Conservation (phyloP, 2,113 vertebrate genomes). For the Barbus barbus region DNA sequence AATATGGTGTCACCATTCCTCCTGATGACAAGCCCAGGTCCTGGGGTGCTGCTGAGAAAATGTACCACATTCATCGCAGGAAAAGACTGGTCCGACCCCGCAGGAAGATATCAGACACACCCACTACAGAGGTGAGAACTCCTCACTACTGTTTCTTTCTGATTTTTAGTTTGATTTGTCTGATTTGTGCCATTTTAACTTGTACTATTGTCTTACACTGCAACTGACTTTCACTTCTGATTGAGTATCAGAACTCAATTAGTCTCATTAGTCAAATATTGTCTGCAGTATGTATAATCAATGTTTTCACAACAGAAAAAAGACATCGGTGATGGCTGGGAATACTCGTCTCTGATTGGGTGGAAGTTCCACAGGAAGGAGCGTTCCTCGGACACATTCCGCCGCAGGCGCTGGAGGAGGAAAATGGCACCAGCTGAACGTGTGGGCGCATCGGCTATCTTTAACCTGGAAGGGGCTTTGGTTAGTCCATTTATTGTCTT, state of each 20-base stretch:
- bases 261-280: neutral
- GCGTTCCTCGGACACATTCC: constrained; percentile 88
- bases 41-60: too few species aligned
- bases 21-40: too few species aligned
- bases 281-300: neutral
- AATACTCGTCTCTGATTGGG: constrained; percentile 94
- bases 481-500: constrained; percentile 67
- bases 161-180: too few species aligned
- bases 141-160: too few species aligned
- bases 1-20: too few species aligned
- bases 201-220: neutral
- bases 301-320: constrained; percentile 58
- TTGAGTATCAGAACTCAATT: neutral
- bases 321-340: constrained; percentile 89
- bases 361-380: constrained; percentile 97
- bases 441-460: constrained; percentile 89
- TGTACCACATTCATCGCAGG: too few species aligned
- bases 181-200: too few species aligned
- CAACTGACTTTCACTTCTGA: neutral
- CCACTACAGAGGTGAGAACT: too few species aligned
- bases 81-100: too few species aligned
- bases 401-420: constrained; percentile 91
- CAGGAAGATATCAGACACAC: too few species aligned
- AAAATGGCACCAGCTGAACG: constrained; percentile 91
- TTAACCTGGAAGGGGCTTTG: constrained; percentile 91